phyloP scores from a whole-genome alignment of 2,888 invertebrate species.

The Mesorhabditis sp. region DNA sequence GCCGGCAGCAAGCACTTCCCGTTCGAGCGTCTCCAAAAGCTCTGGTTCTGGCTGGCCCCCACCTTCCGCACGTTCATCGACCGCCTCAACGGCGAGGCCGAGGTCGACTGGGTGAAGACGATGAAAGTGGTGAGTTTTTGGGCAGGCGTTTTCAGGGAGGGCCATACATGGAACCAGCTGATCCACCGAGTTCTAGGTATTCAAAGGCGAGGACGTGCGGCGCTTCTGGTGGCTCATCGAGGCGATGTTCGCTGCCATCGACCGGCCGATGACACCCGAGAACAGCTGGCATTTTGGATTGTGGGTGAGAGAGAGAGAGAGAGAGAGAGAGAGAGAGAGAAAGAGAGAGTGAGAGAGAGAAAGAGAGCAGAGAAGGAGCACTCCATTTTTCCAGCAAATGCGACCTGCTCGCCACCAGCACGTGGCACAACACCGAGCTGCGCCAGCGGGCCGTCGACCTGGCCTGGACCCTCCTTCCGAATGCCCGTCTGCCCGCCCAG shows the following conservation, averaged over 20 bases:
- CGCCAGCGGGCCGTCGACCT: not conserved
- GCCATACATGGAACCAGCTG: not conserved
- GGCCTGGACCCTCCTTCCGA: not conserved
- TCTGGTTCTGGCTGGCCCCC: slow-evolving; percentile 29
- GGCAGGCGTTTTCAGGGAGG: not conserved
- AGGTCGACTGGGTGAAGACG: slow-evolving; percentile 15
- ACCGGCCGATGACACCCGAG: slow-evolving; percentile 7
- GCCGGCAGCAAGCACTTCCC: slow-evolving; percentile 25
- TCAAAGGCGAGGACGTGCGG: slow-evolving; percentile 22
- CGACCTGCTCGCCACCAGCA: not conserved
- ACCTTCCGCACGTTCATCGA: slow-evolving; percentile 20
- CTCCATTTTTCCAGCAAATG: not conserved
- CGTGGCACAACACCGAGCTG: not conserved
- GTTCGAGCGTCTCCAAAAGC: slow-evolving; percentile 19
- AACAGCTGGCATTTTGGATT: not conserved
- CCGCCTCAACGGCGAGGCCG: slow-evolving; percentile 20
- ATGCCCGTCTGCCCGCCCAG: not conserved
- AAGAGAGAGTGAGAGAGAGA: too few relatives aligned
- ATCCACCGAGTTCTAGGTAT: slow-evolving; percentile 9
- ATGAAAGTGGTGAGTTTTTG: not conserved
- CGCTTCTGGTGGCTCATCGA: slow-evolving; percentile 34
- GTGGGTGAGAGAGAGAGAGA: too few relatives aligned
- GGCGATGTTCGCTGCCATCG: slow-evolving; percentile 19
- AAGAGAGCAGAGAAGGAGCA: too few relatives aligned
- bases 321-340: too few relatives aligned